Evolutionary conservation across 2,888 invertebrate species (phyloP), one percentile per base, ranked within the genome.

Genomic region (Dendrolimus pini): DNA sequence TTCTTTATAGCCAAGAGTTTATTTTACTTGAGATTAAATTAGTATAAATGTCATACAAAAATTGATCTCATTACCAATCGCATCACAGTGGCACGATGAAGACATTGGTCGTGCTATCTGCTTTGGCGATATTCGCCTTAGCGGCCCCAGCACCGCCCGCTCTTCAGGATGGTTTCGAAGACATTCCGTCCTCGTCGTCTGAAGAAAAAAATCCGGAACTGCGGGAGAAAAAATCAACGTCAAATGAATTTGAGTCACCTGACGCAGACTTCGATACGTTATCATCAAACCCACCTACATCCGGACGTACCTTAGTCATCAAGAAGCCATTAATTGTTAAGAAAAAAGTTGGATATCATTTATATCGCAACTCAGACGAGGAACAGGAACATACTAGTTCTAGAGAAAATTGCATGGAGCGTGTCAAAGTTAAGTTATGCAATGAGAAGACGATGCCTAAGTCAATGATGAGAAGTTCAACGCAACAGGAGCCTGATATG

Each of bases 391-490:
- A 78, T 59, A 67, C 75, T 9, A 80, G 81, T 63, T 75, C 84
- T 52, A 66, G 70, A 18, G 82, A 83, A 62, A 75, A 72, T 52
- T 87, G 87, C 58, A 77, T 75, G 18, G 78, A 83, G 60, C 82
- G 84, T 71, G 78, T 87, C 13, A 82, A 82, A 68, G 82, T 85
- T 3, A 89, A 85, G 58, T 62, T 88, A 13, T 88, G 89, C 61
- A 82, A 85, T 59, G 77, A 75, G 53, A 71, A 76, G 10, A 62
- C 18, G 10, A 53, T 14, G 30, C 59, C 67, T 41, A 72, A 77
- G 56, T 63, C 73, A 3, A 66, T 69, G 56, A 62, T 71, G 61
- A 73, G 62, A 55, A 69, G 67, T 54, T 60, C 78, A 18, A 62
- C 61, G 0, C 66, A 68, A 18, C 74, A 74, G 58, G 68, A 69